Evolutionary conservation across 2,797 vertebrate species (phyloP), one percentile per base, ranked within the genome.

Genomic region (Pantherophis alleghaniensis): DNA sequence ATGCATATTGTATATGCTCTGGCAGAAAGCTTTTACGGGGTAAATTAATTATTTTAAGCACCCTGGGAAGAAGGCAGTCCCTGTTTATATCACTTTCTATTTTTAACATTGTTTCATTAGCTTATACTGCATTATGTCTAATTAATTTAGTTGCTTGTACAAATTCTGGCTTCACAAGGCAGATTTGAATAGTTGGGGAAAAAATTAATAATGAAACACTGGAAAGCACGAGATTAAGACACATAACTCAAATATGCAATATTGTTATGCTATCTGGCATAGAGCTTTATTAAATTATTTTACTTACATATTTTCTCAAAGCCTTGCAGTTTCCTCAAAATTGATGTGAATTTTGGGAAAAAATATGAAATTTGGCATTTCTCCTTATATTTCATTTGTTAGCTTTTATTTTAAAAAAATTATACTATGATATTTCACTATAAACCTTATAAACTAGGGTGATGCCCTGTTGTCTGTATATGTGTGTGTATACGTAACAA

Each of bases 141-240:
- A 94, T 94, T 94, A 91, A 79, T 89, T 63, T 89, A 91, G 57
- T 86, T 93, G 69, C 93, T 66, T 91, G 88, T 88, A 83, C 86
- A 91, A 37, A 93, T 57, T 93, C 66, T 86, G 86, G 66, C 26
- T 86, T 42, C 66, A 53, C 32, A 92, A 51, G 89, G 63, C 91
- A 86, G 61, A 91, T 26, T 79, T 59, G 91, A 57, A 79, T 26
- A 32, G 63, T 90, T 42, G 74, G 37, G 4, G 14, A 42, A 42
- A 63, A 90, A 74, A 87, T 69, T 61, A 88, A 83, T 51, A 66
- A 51, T 12, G 16, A 60, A 53, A 87, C 37, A 12, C 53, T 59
- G 83, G 37, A 51, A 42, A 69, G 4, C 14, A 53, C 13, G 18
- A 87, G 86, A 79, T 24, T 87, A 90, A 87, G 32, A 42, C 32